Percentiles rank a stretch among this genome's conserved stretches.
phyloP scores from a whole-genome alignment of 2,113 vertebrate species.

The Gyps fulvus region DNA sequence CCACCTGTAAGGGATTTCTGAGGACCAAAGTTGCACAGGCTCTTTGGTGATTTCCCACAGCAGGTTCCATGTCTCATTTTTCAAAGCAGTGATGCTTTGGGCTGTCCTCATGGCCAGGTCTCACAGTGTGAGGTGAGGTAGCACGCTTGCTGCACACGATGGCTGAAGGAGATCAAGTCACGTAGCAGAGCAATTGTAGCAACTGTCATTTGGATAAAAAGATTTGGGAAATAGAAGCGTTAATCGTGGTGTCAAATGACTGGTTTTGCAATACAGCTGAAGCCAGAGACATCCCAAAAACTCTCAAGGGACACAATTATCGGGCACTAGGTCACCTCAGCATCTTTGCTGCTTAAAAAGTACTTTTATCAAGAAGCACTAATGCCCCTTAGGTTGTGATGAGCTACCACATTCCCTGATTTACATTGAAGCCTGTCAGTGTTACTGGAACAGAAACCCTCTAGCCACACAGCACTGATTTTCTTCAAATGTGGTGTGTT shows the following conservation, averaged over 20 bases:
- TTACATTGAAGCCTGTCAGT: neutral
- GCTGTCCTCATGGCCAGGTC: neutral
- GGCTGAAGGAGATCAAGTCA: neutral
- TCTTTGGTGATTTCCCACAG: neutral
- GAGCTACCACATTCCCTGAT: neutral
- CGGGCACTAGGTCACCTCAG: neutral
- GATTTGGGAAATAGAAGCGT: neutral
- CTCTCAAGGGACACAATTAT: neutral
- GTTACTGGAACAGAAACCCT: neutral
- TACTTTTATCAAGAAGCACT: neutral
- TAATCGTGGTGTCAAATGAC: neutral
- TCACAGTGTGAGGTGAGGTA: neutral
- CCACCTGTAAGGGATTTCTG: neutral
- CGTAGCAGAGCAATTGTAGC: neutral
- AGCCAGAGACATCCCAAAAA: neutral
- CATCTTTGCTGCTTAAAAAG: neutral
- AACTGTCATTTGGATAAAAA: neutral
- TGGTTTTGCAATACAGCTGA: neutral
- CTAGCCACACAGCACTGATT: neutral
- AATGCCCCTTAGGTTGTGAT: neutral
- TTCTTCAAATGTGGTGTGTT: neutral
- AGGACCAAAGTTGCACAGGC: fast-evolving
- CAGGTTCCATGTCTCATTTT: neutral
- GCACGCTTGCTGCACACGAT: fast-evolving
- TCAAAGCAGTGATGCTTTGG: neutral